Percentiles rank a stretch among this genome's conserved stretches.
These are phyloP conservation scores for Rhynchonycteris naso DNA, from an alignment of 2,797 vertebrate species.

Conservation along the genomic window DNA sequence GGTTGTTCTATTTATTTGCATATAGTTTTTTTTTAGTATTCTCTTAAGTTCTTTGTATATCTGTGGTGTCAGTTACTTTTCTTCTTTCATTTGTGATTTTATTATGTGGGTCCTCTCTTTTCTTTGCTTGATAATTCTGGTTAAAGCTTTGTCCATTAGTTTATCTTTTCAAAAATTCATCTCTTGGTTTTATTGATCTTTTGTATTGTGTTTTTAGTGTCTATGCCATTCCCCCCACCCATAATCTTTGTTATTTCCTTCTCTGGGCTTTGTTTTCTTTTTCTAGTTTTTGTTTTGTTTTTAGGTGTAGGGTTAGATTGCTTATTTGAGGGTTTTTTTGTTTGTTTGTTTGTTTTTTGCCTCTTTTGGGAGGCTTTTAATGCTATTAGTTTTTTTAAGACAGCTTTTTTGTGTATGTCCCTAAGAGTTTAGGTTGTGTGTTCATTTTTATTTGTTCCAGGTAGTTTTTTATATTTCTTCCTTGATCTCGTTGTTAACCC, in stretches of 20 bases:
- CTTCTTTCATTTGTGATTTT: not conserved
- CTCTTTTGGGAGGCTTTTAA: not conserved
- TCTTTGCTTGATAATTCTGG: not conserved
- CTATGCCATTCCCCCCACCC: not conserved
- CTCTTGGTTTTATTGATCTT: not conserved
- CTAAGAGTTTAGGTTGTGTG: too few relatives aligned
- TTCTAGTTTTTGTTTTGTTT: too few relatives aligned
- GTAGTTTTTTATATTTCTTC: too few relatives aligned
- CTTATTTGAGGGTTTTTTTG: not conserved
- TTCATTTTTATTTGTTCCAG: too few relatives aligned
- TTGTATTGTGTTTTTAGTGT: not conserved
- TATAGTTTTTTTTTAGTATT: not conserved
- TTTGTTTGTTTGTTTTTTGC: too few relatives aligned
- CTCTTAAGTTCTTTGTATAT: not conserved
- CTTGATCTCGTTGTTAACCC: too few relatives aligned
- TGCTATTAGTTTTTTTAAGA: not conserved
- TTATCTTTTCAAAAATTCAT: not conserved
- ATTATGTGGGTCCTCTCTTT: not conserved
- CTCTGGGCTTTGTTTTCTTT: too few relatives aligned
- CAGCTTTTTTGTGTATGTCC: too few relatives aligned
- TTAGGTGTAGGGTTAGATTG: too few relatives aligned
- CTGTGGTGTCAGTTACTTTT: not conserved
- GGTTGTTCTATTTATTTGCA: not conserved
- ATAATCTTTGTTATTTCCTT: too few relatives aligned
- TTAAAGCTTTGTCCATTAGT: not conserved